A percentile compares a stretch with the other conserved stretches of the same genome.
These are phyloP conservation scores for Onychorhynchus coronatus DNA, from an alignment of 2,113 vertebrate genomes.

Conservation along the genomic window DNA sequence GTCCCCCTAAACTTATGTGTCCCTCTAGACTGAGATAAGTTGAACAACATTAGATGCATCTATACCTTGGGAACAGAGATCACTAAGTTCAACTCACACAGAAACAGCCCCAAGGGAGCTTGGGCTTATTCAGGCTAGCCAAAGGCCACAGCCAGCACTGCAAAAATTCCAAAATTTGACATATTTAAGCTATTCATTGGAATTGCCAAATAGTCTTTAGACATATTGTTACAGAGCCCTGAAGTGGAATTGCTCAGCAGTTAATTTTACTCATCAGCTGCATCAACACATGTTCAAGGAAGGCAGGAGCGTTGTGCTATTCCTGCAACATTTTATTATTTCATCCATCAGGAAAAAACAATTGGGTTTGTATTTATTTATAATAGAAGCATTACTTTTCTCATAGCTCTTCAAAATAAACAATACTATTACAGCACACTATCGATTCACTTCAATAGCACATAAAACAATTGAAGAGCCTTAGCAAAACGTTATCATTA, in stretches of 20 bases:
- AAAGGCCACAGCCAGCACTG: constrained; percentile 49
- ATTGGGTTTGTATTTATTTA: background rate
- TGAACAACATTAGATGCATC: constrained; percentile 11
- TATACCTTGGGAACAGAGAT: constrained; percentile 54
- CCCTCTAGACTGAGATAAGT: constrained; percentile 54
- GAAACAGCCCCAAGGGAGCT: background rate
- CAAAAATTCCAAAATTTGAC: constrained; percentile 49
- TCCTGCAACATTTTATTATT: background rate
- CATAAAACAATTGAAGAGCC: background rate
- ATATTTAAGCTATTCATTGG: constrained; percentile 54
- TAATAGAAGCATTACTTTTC: background rate
- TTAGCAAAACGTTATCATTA: background rate
- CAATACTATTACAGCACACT: background rate
- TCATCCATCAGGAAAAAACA: background rate
- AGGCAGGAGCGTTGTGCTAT: constrained; percentile 8
- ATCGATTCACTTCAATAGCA: background rate
- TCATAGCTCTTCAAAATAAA: background rate
- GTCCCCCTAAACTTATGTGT: constrained; percentile 26
- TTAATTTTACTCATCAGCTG: constrained; percentile 48
- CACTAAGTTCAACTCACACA: constrained; percentile 33
- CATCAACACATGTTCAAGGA: constrained; percentile 18
- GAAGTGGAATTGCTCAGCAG: constrained; percentile 14
- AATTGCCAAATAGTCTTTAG: constrained; percentile 37
- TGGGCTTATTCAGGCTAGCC: constrained; percentile 11
- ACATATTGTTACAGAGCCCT: background rate